phyloP scores from a whole-genome alignment of 2,888 invertebrate species.

The Anodontia alba region DNA sequence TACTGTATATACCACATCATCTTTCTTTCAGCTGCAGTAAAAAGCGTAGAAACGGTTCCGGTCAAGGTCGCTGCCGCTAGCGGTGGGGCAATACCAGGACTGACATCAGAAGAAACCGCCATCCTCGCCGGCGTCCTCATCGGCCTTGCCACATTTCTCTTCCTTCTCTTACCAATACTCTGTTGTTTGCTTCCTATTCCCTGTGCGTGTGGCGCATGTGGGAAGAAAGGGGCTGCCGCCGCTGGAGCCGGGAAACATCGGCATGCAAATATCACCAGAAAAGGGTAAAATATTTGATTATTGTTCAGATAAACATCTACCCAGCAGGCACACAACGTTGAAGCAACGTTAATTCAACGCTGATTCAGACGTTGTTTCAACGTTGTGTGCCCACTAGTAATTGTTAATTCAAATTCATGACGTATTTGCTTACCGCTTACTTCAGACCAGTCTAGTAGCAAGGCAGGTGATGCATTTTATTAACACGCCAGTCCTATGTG shows the following conservation, averaged over 20 bases:
- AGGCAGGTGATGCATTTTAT: no score
- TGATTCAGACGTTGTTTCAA: no score
- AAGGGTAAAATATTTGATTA: conserved; percentile 45
- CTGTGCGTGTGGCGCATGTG: conserved; percentile 46
- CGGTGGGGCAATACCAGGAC: conserved; percentile 60
- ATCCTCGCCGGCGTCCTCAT: conserved; percentile 67
- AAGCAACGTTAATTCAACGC: no score
- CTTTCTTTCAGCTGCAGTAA: no score
- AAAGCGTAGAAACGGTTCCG: background rate
- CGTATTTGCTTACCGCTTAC: no score
- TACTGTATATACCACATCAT: no score
- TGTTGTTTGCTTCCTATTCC: conserved; percentile 68
- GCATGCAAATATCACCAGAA: conserved; percentile 41
- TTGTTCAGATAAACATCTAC: no score
- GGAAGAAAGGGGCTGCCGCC: conserved; percentile 40
- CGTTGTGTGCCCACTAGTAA: no score
- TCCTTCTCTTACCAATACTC: conserved; percentile 64
- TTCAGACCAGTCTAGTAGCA: no score
- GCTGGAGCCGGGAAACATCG: conserved; percentile 45
- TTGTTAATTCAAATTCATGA: no score
- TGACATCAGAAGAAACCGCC: conserved; percentile 67
- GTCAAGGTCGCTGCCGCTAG: conserved; percentile 40
- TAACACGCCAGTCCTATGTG: no score
- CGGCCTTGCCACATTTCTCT: conserved; percentile 66
- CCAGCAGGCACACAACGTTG: no score